phyloP scores from a whole-genome alignment of 2,888 invertebrate genomes.

The Eristalis tenax region DNA sequence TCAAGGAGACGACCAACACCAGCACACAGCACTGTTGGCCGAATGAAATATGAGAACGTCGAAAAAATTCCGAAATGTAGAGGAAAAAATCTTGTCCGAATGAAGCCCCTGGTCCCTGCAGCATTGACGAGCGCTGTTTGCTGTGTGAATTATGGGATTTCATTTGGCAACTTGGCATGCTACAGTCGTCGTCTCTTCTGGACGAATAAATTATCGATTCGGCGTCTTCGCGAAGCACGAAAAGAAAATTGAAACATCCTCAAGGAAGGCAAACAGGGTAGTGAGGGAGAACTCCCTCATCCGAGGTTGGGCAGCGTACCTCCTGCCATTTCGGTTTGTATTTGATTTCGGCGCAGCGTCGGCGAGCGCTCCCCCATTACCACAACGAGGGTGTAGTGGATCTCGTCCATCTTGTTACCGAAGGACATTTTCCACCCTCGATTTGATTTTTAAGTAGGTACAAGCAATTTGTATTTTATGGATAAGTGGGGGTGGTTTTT shows the following conservation, averaged over 20 bases:
- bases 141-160: constrained; percentile 66
- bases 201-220: constrained; percentile 68
- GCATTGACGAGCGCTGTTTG: constrained; percentile 65
- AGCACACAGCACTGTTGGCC: constrained; percentile 5
- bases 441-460: constrained; percentile 71
- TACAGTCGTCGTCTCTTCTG: constrained; percentile 16
- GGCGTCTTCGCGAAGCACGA: constrained; percentile 21
- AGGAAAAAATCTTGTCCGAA: constrained; percentile 40
- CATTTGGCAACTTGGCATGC: constrained; percentile 60
- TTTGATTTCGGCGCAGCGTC: not conserved
- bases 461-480: constrained; percentile 71
- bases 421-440: constrained; percentile 71
- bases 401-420: constrained; percentile 69
- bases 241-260: constrained; percentile 69
- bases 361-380: constrained; percentile 15
- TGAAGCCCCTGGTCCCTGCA: constrained; percentile 35
- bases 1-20: constrained; percentile 41
- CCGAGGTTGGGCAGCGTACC: constrained; percentile 3
- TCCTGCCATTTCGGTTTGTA: constrained; percentile 15
- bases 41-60: constrained; percentile 4
- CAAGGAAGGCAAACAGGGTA: constrained; percentile 58
- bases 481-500: constrained; percentile 64
- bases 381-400: constrained; percentile 27
- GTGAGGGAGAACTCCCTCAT: constrained; percentile 1
- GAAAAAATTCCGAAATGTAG: not conserved